Evolutionary conservation across 2,797 vertebrate genomes (phyloP), one percentile per base, ranked within the genome.

Genomic region (Acipenser oxyrinchus): DNA sequence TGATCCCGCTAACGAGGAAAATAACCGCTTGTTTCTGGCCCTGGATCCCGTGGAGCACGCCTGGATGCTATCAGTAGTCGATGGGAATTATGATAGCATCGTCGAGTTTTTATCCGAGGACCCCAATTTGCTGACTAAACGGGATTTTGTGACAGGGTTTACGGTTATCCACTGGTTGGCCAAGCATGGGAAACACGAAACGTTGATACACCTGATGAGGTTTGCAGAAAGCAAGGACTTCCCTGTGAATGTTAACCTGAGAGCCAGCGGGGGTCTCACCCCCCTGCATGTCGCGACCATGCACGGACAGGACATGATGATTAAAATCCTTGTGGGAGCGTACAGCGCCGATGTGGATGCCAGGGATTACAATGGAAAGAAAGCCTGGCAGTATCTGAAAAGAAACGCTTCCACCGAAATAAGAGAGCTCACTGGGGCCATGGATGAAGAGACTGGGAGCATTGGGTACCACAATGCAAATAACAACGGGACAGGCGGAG

Each of bases 301-400:
- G 80, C 96, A 99, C 64, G 81, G 90, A 2, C 94, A 91, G 0
- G 88, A 89, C 66, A 86, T 91, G 90, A 88, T 95, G 37, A 72
- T 97, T 66, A 98, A 99, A 65, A 83, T 96, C 68, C 81, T 99
- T 74, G 94, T 98, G n/a, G 96, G 96, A 2, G 95, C 96, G 1
- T 93, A 93, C 0, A 80, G 88, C 0, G 96, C 95, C 0, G 81
- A 91, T 72, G 77, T 91, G 5, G 89, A 88, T n/a, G 74, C 76
- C 13, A 93, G 96, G 74, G 97, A 99, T 76, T 83, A 97, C 82
- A 93, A 70, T 0, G 97, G 97, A 0, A 90, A 66, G 70, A 90
- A 92, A 68, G 85, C 97, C 7, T 98, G 93, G 92, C 92, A 97
- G 76, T 99, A 97, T 68, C 83, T 99, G 70, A 62, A 50, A 51